Conservation (phyloP, 53 echinoderm and acorn worm species). For the Patiria pectinifera region DNA sequence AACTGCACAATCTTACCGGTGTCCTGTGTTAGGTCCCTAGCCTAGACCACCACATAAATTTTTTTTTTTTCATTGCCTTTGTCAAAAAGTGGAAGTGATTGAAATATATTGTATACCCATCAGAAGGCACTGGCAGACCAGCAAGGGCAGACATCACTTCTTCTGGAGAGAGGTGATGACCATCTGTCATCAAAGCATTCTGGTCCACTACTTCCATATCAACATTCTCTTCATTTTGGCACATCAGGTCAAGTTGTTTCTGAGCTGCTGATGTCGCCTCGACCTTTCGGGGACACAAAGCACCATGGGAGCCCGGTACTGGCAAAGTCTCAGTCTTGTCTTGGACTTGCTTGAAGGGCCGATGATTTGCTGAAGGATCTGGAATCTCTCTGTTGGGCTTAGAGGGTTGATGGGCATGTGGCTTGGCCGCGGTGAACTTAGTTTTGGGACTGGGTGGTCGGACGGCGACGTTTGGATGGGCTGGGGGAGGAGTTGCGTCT, state of each 20-base stretch:
- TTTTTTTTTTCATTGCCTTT: too few relatives aligned
- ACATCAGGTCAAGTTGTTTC: neutral
- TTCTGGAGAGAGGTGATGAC: neutral
- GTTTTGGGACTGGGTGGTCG: neutral
- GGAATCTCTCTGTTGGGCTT: neutral
- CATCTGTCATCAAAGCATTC: neutral
- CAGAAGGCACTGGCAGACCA: neutral
- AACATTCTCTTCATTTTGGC: neutral
- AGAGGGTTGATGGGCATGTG: neutral
- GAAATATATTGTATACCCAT: neutral
- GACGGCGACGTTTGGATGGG: neutral
- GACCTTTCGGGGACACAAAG: neutral
- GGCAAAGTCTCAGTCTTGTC: neutral
- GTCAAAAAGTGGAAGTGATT: too few relatives aligned
- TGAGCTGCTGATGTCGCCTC: neutral
- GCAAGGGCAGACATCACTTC: neutral
- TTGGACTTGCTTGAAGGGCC: neutral
- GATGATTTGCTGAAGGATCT: neutral
- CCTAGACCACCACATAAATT: too few relatives aligned
- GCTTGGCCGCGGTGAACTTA: neutral
- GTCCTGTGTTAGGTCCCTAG: too few relatives aligned
- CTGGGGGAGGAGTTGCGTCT: neutral
- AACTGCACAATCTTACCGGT: too few relatives aligned
- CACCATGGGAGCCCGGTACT: neutral
- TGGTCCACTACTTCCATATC: neutral